A percentile compares a stretch with the other conserved stretches of the same genome.
Evolutionary conservation across 2,888 invertebrate genomes (phyloP).

Genomic region (Eurytoma adleriae): DNA sequence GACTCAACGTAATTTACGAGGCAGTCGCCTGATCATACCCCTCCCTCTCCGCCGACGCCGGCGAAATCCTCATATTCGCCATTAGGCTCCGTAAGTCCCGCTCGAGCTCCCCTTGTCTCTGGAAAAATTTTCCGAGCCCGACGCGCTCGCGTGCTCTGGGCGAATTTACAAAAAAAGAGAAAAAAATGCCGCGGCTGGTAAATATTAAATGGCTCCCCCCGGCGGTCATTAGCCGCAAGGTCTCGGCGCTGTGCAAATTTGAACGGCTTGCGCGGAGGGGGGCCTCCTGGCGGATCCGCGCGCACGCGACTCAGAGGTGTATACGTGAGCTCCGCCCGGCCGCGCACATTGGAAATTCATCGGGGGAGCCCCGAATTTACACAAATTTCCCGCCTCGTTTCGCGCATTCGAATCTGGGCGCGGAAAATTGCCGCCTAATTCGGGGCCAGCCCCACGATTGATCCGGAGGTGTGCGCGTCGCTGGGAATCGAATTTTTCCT

Average conservation of each 20-base stretch:
- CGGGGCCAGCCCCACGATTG: not conserved
- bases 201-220: constrained; percentile 36
- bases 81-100: no score
- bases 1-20: no score
- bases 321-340: no score
- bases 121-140: not conserved
- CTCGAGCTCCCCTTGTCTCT: no score
- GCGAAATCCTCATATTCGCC: no score
- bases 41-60: no score
- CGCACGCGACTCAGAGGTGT: no score
- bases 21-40: no score
- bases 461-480: not conserved
- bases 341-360: constrained; percentile 57
- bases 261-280: constrained; percentile 2
- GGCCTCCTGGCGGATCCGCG: no score
- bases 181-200: constrained; percentile 1
- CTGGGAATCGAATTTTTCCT: constrained; percentile 32
- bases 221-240: constrained; percentile 34
- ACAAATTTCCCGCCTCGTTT: constrained; percentile 55
- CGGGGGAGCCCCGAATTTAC: constrained; percentile 53
- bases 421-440: constrained; percentile 35
- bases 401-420: constrained; percentile 36
- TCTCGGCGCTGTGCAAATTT: constrained; percentile 20
- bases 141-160: constrained; percentile 42
- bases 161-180: constrained; percentile 31